Percentiles rank a stretch among this genome's conserved stretches.
Conservation (phyloP, 64 coral and sea anemone species). For the Actinia equina region DNA sequence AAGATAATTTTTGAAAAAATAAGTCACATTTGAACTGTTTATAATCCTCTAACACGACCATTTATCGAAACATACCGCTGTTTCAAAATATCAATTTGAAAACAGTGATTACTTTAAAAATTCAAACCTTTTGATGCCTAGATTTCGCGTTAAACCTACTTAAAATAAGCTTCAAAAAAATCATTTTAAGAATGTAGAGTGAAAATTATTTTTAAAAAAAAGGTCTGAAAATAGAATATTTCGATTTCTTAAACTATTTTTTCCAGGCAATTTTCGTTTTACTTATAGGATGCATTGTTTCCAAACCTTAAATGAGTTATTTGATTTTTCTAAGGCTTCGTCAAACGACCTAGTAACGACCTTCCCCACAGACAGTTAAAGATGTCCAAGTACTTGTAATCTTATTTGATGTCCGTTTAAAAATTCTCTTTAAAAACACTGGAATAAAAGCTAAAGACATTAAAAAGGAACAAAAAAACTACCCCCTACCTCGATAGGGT, state of each 20-base stretch:
- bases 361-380: neutral
- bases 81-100: slow-evolving; percentile 6
- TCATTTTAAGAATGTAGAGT: neutral
- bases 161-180: neutral
- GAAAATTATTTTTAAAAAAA: no score
- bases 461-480: neutral
- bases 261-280: neutral
- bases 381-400: neutral
- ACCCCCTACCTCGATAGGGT: slow-evolving; percentile 17
- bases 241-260: neutral
- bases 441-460: slow-evolving; percentile 1
- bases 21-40: neutral
- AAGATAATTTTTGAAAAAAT: neutral
- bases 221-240: no score
- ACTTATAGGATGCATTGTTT: neutral
- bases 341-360: slow-evolving; percentile 8
- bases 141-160: neutral
- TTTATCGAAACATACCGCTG: neutral
- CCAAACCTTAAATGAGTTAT: no score
- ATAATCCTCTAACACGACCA: neutral
- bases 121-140: neutral
- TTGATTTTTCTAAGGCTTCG: neutral
- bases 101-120: neutral
- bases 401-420: neutral
- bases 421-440: neutral